phyloP scores from a whole-genome alignment of 2,888 invertebrate species.

The Apodemia zela region DNA sequence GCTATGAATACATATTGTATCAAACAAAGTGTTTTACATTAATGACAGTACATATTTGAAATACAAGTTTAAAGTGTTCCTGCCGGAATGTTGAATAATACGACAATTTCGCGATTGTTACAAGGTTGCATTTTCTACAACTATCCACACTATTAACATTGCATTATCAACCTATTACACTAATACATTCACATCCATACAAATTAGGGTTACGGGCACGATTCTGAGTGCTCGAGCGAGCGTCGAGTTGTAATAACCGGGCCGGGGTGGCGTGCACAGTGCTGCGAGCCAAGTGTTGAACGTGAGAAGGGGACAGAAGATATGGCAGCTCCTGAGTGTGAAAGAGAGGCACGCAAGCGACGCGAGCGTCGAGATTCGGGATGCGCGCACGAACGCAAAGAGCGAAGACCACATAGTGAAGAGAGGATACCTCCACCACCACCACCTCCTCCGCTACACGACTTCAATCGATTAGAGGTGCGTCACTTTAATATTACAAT shows the following conservation, averaged over 20 bases:
- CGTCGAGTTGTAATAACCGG: conserved; percentile 71
- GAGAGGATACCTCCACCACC: conserved; percentile 67
- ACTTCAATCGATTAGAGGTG: conserved; percentile 70
- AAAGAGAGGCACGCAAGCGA: conserved; percentile 81
- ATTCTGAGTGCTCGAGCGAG: conserved; percentile 70
- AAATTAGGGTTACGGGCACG: conserved; percentile 72
- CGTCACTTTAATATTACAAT: conserved; percentile 16
- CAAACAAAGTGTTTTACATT: too few relatives aligned
- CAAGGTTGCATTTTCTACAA: conserved; percentile 1
- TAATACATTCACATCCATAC: conserved; percentile 52
- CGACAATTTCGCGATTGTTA: not conserved
- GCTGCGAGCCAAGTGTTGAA: conserved; percentile 61
- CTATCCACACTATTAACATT: conserved; percentile 25
- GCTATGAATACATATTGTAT: too few relatives aligned
- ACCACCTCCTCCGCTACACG: conserved; percentile 68
- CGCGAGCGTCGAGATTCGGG: conserved; percentile 82
- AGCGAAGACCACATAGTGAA: conserved; percentile 70
- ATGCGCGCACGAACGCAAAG: conserved; percentile 70
- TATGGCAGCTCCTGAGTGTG: conserved; percentile 78
- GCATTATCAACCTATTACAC: conserved; percentile 43
- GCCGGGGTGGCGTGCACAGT: conserved; percentile 74
- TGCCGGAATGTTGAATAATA: too few relatives aligned
- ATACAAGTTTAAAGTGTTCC: too few relatives aligned
- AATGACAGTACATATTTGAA: too few relatives aligned
- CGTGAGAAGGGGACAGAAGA: conserved; percentile 64